Base-by-base conservation (phyloP, 1,140 invertebrate species). In the Microplitis mediator region DNA sequence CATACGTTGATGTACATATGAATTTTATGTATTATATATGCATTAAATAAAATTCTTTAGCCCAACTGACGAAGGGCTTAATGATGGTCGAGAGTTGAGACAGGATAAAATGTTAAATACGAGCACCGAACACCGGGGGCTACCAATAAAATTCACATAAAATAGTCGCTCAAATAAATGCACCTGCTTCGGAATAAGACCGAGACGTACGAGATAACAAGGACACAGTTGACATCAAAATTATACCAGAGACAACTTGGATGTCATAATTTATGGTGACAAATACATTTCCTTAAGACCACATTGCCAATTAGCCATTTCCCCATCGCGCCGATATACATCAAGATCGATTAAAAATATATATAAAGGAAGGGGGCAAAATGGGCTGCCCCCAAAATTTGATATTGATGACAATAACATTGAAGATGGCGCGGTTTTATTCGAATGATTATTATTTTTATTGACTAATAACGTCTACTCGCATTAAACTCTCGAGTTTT, bases 61-160 rank as follows among this genome's bases (percentile, higher is more conserved):
- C 78, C 80, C 78, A 71, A 76, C 65, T 16, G 64, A 71, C 69
- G 61, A 54, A 36, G 66, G 68, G 45, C 61, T n/a, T 68, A 70
- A 76, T 54, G 73, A 74, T 73, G 65, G 35, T 6, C 31, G 67
- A 80, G 79, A 79, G 79, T 11, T 45, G 79, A 79, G 78, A 76
- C 75, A 71, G 80, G 80, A 84, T 86, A 84, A 83, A 85, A 85
- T 80, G 76, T 86, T 85, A 83, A 83, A 85, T 85, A 81, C 82
- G 76, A 78, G 74, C 74, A 77, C 74, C 74, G 61, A 76, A 77
- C 79, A 77, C 71, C 79, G 72, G 77, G 74, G 77, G 69, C 79
- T 79, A 77, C 72, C 79, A 80, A 82, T 84, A 82, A 84, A 84
- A 84, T 80, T 74, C 73, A 78, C 80, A 78, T 84, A 84, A 84